phyloP scores from a whole-genome alignment of 2,113 vertebrate species.

The Catharus fuscescens region DNA sequence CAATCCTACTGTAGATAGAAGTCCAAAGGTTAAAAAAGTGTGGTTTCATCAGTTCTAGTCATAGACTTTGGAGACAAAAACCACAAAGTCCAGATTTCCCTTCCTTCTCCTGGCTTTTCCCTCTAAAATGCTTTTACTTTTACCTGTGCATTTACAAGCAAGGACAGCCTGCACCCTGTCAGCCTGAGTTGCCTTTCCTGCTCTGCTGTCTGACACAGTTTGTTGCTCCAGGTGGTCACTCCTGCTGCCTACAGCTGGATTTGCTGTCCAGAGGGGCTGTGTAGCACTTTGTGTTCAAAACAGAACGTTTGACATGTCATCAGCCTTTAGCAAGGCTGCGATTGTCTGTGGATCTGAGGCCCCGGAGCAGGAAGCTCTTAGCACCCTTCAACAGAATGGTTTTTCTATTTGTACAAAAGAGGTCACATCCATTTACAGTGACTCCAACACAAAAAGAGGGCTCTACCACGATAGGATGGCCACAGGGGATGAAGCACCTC shows the following conservation, averaged over 20 bases:
- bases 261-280: background rate
- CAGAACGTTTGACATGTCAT: background rate
- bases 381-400: background rate
- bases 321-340: background rate
- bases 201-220: background rate
- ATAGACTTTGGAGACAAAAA: background rate
- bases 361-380: background rate
- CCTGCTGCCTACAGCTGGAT: background rate
- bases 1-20: background rate
- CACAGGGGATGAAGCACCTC: background rate
- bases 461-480: too few relatives aligned
- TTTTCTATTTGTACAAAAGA: slow-evolving; percentile 6
- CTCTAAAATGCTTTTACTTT: background rate
- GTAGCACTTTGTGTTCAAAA: background rate
- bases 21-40: background rate
- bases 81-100: background rate
- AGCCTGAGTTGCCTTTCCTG: background rate
- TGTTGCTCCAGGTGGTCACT: background rate
- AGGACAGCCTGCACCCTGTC: background rate
- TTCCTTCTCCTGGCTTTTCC: background rate
- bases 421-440: background rate
- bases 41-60: background rate
- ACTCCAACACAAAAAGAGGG: background rate
- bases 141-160: background rate
- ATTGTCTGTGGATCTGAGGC: background rate